A percentile compares a stretch with the other conserved stretches of the same genome.
These are phyloP conservation scores for Drosophila ambigua DNA, from an alignment of 1,140 invertebrate species.

Conservation along the genomic window DNA sequence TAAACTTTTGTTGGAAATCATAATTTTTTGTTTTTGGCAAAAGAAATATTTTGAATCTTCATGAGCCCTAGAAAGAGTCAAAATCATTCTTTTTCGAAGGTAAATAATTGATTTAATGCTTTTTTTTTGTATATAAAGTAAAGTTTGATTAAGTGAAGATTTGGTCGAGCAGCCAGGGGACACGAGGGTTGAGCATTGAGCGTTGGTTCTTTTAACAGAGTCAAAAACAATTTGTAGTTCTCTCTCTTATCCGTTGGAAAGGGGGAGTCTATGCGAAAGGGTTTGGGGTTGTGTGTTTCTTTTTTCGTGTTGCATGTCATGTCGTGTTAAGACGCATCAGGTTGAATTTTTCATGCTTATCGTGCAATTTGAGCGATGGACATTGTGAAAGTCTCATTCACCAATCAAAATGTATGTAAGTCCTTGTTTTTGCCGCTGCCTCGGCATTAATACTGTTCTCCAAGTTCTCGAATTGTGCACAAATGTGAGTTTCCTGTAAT, in stretches of 20 bases:
- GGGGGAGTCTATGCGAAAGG: conserved; percentile 19
- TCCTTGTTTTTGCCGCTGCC: conserved; percentile 60
- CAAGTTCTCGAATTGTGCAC: conserved; percentile 75
- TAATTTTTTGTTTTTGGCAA: conserved; percentile 50
- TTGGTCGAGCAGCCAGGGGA: conserved; percentile 19
- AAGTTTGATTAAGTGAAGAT: conserved; percentile 31
- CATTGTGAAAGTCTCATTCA: conserved; percentile 65
- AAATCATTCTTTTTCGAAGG: conserved; percentile 75
- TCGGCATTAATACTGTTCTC: conserved; percentile 78
- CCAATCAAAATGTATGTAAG: conserved; percentile 46
- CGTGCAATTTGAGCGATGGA: conserved; percentile 58
- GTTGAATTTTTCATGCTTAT: conserved; percentile 55
- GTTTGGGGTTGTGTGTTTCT: conserved; percentile 25
- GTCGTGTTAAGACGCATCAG: conserved; percentile 44
- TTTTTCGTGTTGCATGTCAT: conserved; percentile 29
- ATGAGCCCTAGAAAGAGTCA: conserved; percentile 83
- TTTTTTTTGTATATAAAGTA: conserved; percentile 13
- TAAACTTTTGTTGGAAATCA: conserved; percentile 31
- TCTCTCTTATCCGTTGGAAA: conserved; percentile 7
- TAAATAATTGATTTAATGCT: conserved; percentile 12
- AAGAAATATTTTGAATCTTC: conserved; percentile 83
- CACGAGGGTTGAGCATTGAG: conserved; percentile 43
- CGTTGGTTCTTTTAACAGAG: conserved; percentile 48
- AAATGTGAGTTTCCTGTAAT: conserved; percentile 62
- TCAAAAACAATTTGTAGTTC: conserved; percentile 71